Conservation (phyloP, 2,113 vertebrate species). For the Rostratula benghalensis region DNA sequence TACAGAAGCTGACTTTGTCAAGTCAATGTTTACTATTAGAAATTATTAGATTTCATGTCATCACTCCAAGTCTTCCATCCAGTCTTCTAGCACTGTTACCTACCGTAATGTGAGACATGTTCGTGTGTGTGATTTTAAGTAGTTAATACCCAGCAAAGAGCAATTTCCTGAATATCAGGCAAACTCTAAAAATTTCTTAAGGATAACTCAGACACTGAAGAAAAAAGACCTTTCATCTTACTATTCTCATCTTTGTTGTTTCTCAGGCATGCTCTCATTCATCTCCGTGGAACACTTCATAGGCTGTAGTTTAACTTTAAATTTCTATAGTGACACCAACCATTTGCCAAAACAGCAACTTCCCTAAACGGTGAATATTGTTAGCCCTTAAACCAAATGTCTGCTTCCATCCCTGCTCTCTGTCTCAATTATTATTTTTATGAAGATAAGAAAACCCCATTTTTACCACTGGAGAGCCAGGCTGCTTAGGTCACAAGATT, state of each 20-base stretch:
- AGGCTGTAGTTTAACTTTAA: not conserved
- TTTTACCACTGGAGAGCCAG: slow-evolving; percentile 56
- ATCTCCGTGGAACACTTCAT: not conserved
- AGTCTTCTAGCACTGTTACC: not conserved
- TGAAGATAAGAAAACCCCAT: slow-evolving; percentile 59
- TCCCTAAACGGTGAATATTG: not conserved
- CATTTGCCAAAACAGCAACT: not conserved
- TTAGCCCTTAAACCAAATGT: not conserved
- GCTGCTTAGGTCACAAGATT: slow-evolving; percentile 65
- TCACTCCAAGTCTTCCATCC: not conserved
- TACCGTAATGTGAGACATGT: not conserved
- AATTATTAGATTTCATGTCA: not conserved
- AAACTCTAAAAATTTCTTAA: not conserved
- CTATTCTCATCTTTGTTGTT: not conserved
- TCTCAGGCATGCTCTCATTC: not conserved
- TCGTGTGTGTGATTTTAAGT: not conserved
- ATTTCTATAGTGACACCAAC: not conserved
- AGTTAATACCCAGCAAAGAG: not conserved
- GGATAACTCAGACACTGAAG: not conserved
- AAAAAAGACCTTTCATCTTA: not conserved
- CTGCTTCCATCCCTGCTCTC: slow-evolving; percentile 1
- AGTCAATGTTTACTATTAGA: not conserved
- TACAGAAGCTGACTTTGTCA: not conserved
- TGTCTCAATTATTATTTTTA: slow-evolving; percentile 8
- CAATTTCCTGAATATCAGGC: not conserved